phyloP scores from a whole-genome alignment of 2,797 vertebrate species.

The Characodon lateralis region DNA sequence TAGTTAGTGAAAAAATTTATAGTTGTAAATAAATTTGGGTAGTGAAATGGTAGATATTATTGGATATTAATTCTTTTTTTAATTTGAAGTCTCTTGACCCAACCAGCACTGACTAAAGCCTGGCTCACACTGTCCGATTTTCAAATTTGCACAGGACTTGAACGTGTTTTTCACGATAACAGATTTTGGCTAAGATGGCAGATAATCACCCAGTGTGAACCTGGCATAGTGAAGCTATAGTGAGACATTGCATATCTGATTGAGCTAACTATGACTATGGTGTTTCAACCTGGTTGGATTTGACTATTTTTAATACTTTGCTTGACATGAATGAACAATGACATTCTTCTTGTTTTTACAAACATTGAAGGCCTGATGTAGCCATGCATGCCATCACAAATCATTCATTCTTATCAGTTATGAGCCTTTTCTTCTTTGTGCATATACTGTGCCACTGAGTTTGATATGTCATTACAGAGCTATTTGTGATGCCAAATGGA shows the following conservation, averaged over 20 bases:
- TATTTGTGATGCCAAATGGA: conserved; percentile 63
- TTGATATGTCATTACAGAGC: conserved; percentile 47
- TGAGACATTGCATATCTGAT: not conserved
- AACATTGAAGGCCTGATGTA: conserved; percentile 55
- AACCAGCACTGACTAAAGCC: not conserved
- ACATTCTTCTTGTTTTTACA: conserved; percentile 56
- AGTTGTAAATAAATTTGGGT: not conserved
- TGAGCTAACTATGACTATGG: not conserved
- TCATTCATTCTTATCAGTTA: conserved; percentile 48
- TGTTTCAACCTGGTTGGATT: not conserved
- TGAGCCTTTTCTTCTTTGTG: conserved; percentile 61
- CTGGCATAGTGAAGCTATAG: too few species aligned
- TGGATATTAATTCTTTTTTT: not conserved
- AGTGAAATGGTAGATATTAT: not conserved
- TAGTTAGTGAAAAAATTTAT: not conserved
- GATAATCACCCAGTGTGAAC: too few species aligned
- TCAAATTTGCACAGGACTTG: not conserved
- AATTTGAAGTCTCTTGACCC: not conserved
- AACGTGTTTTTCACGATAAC: not conserved
- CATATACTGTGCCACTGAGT: conserved; percentile 31
- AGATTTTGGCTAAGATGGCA: not conserved
- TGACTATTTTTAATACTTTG: conserved; percentile 5
- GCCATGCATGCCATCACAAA: conserved; percentile 54
- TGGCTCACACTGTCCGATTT: not conserved
- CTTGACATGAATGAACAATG: conserved; percentile 61